These are phyloP conservation scores for Pomatorhinus ruficollis DNA, from an alignment of 2,113 vertebrate genomes.

Conservation along the genomic window DNA sequence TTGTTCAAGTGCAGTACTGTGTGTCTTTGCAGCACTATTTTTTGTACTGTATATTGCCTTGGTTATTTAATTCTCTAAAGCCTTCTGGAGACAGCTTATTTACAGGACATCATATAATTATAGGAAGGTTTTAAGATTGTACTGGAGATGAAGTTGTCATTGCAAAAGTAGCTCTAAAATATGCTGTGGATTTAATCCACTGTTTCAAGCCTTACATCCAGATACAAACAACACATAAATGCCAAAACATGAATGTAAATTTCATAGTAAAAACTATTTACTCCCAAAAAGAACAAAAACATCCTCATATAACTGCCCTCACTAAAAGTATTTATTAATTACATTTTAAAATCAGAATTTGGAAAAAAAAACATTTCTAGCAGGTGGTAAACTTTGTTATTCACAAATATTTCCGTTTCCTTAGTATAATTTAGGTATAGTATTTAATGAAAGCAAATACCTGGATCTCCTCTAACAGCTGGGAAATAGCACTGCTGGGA, in stretches of 20 bases:
- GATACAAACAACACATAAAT: neutral
- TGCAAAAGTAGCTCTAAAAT: neutral
- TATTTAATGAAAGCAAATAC: neutral
- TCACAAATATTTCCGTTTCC: neutral
- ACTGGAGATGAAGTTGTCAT: neutral
- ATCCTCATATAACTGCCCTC: neutral
- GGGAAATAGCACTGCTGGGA: neutral
- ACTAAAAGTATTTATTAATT: neutral
- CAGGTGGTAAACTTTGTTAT: neutral
- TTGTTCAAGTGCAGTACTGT: neutral
- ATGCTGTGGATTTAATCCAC: neutral
- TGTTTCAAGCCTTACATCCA: neutral
- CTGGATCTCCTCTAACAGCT: neutral
- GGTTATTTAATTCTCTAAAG: conserved; percentile 1
- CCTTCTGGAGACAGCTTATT: neutral
- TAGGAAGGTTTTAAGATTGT: neutral
- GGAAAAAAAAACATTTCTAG: neutral
- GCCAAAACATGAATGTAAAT: neutral
- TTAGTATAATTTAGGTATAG: neutral
- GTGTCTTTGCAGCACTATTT: neutral
- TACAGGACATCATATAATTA: neutral
- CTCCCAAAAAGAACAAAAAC: neutral
- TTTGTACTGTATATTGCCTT: neutral
- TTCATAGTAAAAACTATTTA: neutral
- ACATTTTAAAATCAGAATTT: neutral